Evolutionary conservation across 2,113 vertebrate species (phyloP), one percentile per base, ranked within the genome.

Genomic region (Pitta sordida): DNA sequence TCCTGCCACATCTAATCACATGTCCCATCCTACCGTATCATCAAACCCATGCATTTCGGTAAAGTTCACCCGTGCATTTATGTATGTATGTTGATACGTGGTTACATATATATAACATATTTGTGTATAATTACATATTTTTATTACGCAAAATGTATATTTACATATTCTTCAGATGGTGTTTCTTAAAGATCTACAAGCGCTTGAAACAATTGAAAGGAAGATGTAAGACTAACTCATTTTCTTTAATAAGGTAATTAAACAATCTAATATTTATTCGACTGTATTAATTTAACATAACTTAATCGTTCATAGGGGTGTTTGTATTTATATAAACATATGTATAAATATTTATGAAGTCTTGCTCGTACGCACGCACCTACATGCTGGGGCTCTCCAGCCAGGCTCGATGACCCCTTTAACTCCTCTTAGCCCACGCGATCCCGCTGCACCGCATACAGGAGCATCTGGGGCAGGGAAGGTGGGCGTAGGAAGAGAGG

Each of bases 1-100:
- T 3, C 10, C 4, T 26, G 5, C n/a, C 46, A 2, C 9, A 13
- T 6, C 9, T 1, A 5, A 15, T 9, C 37, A 2, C 69, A 2
- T 2, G 18, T 36, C 27, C 15, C 67, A 19, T 18, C 73, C 39
- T 11, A 55, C 13, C 22, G 0, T 5, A 5, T 41, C 39, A 29
- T 22, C 58, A 52, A 56, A 62, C 30, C 0, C 4, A 9, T 20
- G 30, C 65, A 13, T 17, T 34, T 43, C 62, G 5, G 23, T 48
- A 2, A 44, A 63, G 51, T 9, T 37, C n/a, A 3, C 7, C 8
- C 6, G 20, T 22, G 36, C 11, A 1, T 68, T 76, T 53, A 34
- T 12, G 21, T 17, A 4, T 13, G 3, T 15, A 2, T 5, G 18
- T 16, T 19, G 46, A 19, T 56, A 39, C 3, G 15, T 23, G 15